Evolutionary conservation across 2,888 invertebrate species (phyloP).

Genomic region (Zaprionus bogoriensis): DNA sequence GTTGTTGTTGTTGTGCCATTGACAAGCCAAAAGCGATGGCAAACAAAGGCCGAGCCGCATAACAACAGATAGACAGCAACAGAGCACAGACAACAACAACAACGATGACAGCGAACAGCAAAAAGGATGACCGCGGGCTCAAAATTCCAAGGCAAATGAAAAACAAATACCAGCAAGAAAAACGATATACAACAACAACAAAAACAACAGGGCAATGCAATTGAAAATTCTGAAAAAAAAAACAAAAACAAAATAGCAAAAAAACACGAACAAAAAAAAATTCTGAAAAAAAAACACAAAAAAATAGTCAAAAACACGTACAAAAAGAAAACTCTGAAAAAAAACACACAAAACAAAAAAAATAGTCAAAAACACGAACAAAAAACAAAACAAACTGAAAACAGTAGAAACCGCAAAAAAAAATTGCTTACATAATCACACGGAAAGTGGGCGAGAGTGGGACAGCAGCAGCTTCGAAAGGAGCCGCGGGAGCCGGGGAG

Average conservation of each 20-base stretch:
- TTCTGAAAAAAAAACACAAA: slow-evolving; percentile 5
- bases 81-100: slow-evolving; percentile 30
- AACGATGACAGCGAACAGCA: slow-evolving; percentile 15
- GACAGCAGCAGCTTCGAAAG: too few relatives aligned
- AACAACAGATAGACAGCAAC: slow-evolving; percentile 48
- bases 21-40: slow-evolving; percentile 47
- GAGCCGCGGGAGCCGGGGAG: slow-evolving; percentile 2
- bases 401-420: slow-evolving; percentile 29
- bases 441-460: slow-evolving; percentile 28
- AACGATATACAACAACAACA: slow-evolving; percentile 26
- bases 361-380: slow-evolving; percentile 11
- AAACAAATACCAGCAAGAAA: slow-evolving; percentile 64
- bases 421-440: slow-evolving; percentile 69
- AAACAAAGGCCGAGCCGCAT: slow-evolving; percentile 47
- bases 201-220: slow-evolving; percentile 54
- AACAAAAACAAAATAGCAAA: slow-evolving; percentile 15
- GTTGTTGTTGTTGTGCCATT: slow-evolving; percentile 35
- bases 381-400: slow-evolving; percentile 26
- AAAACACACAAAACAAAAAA: slow-evolving; percentile 20
- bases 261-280: slow-evolving; percentile 14
- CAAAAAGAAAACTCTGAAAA: slow-evolving; percentile 29
- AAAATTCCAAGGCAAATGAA: slow-evolving; percentile 66
- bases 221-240: slow-evolving; percentile 54
- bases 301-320: slow-evolving; percentile 25
- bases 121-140: slow-evolving; percentile 52